Conservation (phyloP, 2,797 vertebrate species). For the Acanthiza pusilla region DNA sequence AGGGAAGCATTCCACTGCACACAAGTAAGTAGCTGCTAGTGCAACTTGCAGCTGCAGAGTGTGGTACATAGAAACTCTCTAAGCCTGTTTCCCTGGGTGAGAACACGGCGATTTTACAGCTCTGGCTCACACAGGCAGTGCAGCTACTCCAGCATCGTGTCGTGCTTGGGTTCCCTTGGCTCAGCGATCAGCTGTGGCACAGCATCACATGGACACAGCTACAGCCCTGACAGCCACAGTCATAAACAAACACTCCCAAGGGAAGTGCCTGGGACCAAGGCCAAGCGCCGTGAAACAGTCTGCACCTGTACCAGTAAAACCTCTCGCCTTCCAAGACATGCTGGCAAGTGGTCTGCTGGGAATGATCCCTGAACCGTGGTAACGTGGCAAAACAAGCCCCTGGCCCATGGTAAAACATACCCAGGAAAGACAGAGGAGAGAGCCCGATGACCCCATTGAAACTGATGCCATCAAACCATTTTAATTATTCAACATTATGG, state of each 20-base stretch:
- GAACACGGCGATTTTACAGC: accelerated
- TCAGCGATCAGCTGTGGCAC: background rate
- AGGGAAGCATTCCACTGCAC: background rate
- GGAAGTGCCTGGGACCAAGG: background rate
- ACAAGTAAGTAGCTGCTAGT: background rate
- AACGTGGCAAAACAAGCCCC: background rate
- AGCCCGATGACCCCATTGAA: background rate
- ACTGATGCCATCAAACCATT: background rate
- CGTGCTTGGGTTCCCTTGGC: background rate
- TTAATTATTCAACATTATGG: background rate
- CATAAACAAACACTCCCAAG: background rate
- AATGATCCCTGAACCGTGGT: background rate
- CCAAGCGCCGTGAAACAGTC: background rate
- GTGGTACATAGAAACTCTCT: background rate
- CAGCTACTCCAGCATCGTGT: background rate
- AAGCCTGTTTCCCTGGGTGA: background rate
- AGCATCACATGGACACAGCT: background rate
- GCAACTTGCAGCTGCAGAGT: background rate
- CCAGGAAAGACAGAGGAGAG: background rate
- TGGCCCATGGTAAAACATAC: background rate
- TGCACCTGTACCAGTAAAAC: constrained; percentile 1
- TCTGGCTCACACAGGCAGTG: background rate
- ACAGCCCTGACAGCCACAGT: background rate
- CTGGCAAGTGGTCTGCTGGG: background rate
- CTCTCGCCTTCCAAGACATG: background rate